Conservation (phyloP, 2,888 invertebrate genomes). For the Lepidochrysops patricia region DNA sequence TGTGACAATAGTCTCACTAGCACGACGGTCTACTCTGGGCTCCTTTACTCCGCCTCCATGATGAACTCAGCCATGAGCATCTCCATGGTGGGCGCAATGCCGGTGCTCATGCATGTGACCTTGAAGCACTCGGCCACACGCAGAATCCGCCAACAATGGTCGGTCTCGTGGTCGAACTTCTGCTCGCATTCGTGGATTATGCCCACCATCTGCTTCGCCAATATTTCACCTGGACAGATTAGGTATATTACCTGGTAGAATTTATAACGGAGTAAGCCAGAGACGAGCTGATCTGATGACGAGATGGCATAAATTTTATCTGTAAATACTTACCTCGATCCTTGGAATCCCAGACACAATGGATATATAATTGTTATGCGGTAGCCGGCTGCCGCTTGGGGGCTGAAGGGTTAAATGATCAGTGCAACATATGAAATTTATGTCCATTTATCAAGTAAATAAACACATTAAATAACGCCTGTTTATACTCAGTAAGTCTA, state of each 20-base stretch:
- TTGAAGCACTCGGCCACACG: slow-evolving; percentile 58
- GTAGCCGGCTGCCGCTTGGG: no score
- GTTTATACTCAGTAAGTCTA: no score
- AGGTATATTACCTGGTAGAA: no score
- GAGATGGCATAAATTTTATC: no score
- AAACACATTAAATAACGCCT: neutral
- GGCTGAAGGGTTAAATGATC: no score
- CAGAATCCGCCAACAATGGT: slow-evolving; percentile 58
- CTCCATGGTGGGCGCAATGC: slow-evolving; percentile 53
- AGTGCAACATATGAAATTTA: no score
- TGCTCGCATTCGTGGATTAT: slow-evolving; percentile 50
- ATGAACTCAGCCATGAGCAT: slow-evolving; percentile 54
- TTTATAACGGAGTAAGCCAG: neutral
- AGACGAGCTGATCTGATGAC: neutral
- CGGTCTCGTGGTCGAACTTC: slow-evolving; percentile 37
- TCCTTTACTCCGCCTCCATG: slow-evolving; percentile 41
- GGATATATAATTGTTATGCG: no score
- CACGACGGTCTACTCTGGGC: slow-evolving; percentile 21
- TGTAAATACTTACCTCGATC: no score
- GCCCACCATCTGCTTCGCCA: slow-evolving; percentile 44
- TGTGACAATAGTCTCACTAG: no score
- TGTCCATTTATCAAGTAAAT: neutral
- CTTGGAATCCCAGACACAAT: no score
- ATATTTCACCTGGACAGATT: slow-evolving; percentile 38
- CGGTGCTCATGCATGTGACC: slow-evolving; percentile 32